These are phyloP conservation scores for Drosophila melanosoma DNA, from an alignment of 2,888 invertebrate genomes.

Conservation along the genomic window DNA sequence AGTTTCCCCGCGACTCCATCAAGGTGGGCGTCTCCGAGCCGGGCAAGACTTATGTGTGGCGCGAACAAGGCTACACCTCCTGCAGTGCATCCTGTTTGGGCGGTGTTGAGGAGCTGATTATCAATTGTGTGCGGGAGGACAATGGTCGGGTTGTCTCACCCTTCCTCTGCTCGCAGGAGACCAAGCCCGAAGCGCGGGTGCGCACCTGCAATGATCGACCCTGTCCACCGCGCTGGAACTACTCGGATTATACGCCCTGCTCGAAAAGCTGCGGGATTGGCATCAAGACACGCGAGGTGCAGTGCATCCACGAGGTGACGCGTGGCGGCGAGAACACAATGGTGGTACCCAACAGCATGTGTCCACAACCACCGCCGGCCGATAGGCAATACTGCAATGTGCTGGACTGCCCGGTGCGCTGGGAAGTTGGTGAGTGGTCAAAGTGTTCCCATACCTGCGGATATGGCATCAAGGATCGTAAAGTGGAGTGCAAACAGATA, in stretches of 20 bases:
- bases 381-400: constrained; percentile 96
- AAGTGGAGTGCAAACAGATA: constrained; percentile 94
- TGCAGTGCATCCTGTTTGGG: constrained; percentile 98
- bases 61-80: constrained; percentile 94
- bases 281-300: constrained; percentile 93
- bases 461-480: constrained; percentile 93
- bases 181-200: constrained; percentile 94
- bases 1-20: constrained; percentile 84
- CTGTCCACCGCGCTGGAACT: constrained; percentile 97
- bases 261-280: constrained; percentile 98
- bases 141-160: constrained; percentile 95
- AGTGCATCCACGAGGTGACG: constrained; percentile 88
- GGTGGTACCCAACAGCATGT: constrained; percentile 95
- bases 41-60: constrained; percentile 94
- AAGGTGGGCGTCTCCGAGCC: constrained; percentile 90
- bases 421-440: constrained; percentile 95
- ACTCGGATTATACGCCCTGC: constrained; percentile 95
- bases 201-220: constrained; percentile 97
- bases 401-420: constrained; percentile 95
- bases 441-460: constrained; percentile 97
- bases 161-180: constrained; percentile 93
- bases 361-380: constrained; percentile 95
- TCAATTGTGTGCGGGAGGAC: constrained; percentile 94
- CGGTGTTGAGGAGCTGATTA: constrained; percentile 93
- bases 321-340: constrained; percentile 95